These are phyloP conservation scores for Cochlearius cochlearius DNA, from an alignment of 2,113 vertebrate species.

Conservation along the genomic window DNA sequence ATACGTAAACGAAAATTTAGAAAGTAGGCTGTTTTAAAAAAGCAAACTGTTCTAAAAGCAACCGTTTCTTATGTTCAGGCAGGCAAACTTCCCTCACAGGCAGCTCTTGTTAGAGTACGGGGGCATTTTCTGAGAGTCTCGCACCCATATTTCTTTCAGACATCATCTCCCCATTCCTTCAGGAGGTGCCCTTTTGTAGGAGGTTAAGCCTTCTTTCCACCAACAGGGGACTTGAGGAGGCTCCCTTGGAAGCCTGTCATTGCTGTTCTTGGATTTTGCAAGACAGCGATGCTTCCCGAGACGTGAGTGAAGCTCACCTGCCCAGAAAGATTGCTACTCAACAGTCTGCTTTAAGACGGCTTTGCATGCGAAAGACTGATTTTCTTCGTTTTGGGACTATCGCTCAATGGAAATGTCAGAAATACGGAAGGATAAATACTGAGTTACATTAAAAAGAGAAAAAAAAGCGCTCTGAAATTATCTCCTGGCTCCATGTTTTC, in stretches of 20 bases:
- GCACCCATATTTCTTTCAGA: background rate
- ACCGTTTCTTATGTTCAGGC: background rate
- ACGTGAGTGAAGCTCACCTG: conserved; percentile 25
- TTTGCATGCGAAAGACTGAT: conserved; percentile 59
- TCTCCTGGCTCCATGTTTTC: conserved; percentile 54
- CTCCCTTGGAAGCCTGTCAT: conserved; percentile 30
- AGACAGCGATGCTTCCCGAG: background rate
- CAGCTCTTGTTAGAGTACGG: background rate
- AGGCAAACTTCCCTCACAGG: background rate
- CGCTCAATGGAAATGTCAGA: conserved; percentile 49
- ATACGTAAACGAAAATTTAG: background rate
- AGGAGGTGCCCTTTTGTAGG: background rate
- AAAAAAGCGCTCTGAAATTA: conserved; percentile 39
- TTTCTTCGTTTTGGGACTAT: conserved; percentile 56
- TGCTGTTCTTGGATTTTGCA: background rate
- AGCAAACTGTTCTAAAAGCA: background rate
- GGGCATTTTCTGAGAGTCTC: background rate
- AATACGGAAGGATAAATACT: conserved; percentile 51
- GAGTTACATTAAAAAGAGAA: conserved; percentile 43
- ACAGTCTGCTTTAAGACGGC: conserved; percentile 32
- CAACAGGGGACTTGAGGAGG: background rate
- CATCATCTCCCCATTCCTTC: background rate
- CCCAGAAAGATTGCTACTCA: conserved; percentile 18
- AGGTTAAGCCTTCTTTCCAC: conserved; percentile 5
- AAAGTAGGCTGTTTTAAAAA: background rate